Base-by-base conservation (phyloP, 1,140 invertebrate genomes). In the Papilio aristodemus region DNA sequence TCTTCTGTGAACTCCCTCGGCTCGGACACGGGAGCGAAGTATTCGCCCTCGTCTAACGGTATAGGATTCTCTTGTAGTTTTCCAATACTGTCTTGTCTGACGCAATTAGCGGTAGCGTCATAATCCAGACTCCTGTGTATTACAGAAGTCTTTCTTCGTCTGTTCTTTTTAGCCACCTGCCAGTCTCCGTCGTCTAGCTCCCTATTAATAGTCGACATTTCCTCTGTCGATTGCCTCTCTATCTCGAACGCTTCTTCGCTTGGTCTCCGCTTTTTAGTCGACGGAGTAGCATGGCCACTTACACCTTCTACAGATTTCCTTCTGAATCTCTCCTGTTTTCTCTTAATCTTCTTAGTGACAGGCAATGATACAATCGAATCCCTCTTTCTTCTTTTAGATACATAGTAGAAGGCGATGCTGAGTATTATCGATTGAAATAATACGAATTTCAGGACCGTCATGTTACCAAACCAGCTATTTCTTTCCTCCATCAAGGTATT, bases 221-320 rank as follows among this genome's bases (percentile, higher is more conserved):
- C 72, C 77, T 92, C 70, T 36, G 75, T 71, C 69, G 94, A 93
- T 4, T 92, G 92, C 59, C 94, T 93, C 13, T 89, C 92, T 71
- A 96, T 96, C 32, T 93, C 93, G 72, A 96, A 93, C 0, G 95
- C 95, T 74, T 96, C 95, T 79, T 96, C 96, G 78, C 95, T 96
- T 0, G 95, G 95, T 60, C 96, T 85, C 25, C 95, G 89, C 62
- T 94, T 93, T 75, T 94, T 94, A 4, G 83, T 83, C 59, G 81
- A 80, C 74, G 80, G 88, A 25, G 83, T 82, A 71, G 87, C 82
- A 74, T 93, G 90, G 14, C 88, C 89, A 6, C 93, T 93, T 64
- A 93, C 92, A 74, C 92, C 91, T 74, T 94, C 94, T 13, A 93
- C 92, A n/a, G 93, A 94, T 77, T 93, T 93, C 19, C 93, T 89